Evolutionary conservation across 2,888 invertebrate genomes (phyloP).

Genomic region (Meandrusa payeni): DNA sequence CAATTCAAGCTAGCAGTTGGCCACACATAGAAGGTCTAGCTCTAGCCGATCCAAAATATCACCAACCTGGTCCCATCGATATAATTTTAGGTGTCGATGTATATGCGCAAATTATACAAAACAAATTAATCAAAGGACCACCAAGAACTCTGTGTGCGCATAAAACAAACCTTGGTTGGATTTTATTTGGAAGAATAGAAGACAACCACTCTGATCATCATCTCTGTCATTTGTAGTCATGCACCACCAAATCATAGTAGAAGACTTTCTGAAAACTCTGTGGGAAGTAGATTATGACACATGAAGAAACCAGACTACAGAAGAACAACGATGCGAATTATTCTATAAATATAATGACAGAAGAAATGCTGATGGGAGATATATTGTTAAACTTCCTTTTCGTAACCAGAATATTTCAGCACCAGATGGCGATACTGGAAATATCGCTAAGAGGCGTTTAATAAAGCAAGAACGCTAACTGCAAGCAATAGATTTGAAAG

Average conservation of each 20-base stretch:
- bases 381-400: conserved; percentile 31
- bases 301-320: conserved; percentile 26
- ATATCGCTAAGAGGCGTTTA: too few relatives aligned
- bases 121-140: conserved; percentile 28
- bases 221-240: conserved; percentile 23
- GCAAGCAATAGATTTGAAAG: conserved; percentile 18
- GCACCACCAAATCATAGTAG: conserved; percentile 27
- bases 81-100: conserved; percentile 28
- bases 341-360: too few relatives aligned
- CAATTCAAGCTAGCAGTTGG: conserved; percentile 22
- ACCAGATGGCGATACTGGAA: too few relatives aligned
- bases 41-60: conserved; percentile 22
- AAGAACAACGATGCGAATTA: conserved; percentile 31
- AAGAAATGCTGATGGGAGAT: conserved; percentile 28
- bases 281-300: conserved; percentile 27
- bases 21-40: conserved; percentile 19
- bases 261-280: conserved; percentile 26
- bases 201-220: not conserved
- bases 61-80: conserved; percentile 27
- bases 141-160: conserved; percentile 31
- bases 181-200: conserved; percentile 28
- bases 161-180: conserved; percentile 30
- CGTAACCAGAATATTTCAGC: not conserved
- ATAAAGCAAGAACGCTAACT: too few relatives aligned
- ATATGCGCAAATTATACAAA: conserved; percentile 27